Evolutionary conservation across 2,113 vertebrate genomes (phyloP).

Genomic region (Brachirus orientalis): DNA sequence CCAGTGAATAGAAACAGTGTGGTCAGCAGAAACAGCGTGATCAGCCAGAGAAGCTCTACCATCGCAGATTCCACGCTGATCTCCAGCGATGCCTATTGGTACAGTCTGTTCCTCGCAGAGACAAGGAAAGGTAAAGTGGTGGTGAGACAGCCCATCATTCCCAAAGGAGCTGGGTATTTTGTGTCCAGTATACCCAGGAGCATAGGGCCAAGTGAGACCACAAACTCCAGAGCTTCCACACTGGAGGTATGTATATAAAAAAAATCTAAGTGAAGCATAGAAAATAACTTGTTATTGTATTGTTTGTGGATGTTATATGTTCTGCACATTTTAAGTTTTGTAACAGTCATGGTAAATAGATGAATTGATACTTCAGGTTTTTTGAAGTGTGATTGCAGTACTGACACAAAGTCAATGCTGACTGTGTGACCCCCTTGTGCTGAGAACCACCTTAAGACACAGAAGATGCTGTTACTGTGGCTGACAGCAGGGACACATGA

Average conservation of each 20-base stretch:
- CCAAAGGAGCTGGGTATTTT: conserved; percentile 80
- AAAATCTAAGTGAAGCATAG: background rate
- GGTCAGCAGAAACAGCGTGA: conserved; percentile 77
- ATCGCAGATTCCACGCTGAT: conserved; percentile 82
- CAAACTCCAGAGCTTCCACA: conserved; percentile 82
- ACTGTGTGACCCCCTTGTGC: too few species aligned
- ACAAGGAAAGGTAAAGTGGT: conserved; percentile 83
- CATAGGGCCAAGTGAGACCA: conserved; percentile 78
- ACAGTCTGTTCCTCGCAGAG: conserved; percentile 82
- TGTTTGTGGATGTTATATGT: too few species aligned
- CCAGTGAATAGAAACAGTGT: conserved; percentile 74
- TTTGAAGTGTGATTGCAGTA: too few species aligned
- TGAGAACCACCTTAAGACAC: too few species aligned
- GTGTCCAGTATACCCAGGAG: conserved; percentile 84
- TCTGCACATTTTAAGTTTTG: too few species aligned
- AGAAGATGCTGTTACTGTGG: too few species aligned
- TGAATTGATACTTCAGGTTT: too few species aligned
- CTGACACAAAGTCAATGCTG: too few species aligned
- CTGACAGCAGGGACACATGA: too few species aligned
- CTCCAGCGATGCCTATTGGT: conserved; percentile 85
- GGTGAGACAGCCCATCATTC: conserved; percentile 79
- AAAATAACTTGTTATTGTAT: too few species aligned
- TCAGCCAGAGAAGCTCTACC: conserved; percentile 82
- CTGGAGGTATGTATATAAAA: conserved; percentile 75
- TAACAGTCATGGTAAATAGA: too few species aligned